Conservation (phyloP, 2,113 vertebrate species). For the Oplegnathus fasciatus region DNA sequence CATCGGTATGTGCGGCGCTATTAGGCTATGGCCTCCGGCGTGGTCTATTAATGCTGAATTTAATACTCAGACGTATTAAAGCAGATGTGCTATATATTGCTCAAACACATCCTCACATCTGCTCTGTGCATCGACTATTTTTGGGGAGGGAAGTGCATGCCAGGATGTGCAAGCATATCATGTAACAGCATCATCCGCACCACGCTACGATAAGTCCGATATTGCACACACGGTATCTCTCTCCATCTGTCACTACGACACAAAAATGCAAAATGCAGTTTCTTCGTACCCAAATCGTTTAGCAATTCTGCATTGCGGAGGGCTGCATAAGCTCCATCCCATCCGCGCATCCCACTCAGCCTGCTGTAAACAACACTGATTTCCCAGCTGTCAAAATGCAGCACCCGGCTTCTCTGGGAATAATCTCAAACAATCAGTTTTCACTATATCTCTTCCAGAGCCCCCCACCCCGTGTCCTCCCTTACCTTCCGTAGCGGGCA, state of each 20-base stretch:
- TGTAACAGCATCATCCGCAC: constrained; percentile 42
- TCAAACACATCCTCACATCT: constrained; percentile 4
- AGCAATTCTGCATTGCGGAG: constrained; percentile 80
- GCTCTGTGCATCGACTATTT: constrained; percentile 28
- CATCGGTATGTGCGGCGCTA: constrained; percentile 53
- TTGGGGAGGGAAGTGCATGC: constrained; percentile 37
- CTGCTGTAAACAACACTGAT: constrained; percentile 69
- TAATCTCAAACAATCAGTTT: neutral
- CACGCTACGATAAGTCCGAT: constrained; percentile 34
- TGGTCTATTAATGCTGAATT: constrained; percentile 16
- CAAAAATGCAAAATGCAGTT: neutral
- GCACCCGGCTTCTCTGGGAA: constrained; percentile 22
- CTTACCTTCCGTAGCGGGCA: constrained; percentile 78
- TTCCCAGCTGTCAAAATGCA: constrained; percentile 66
- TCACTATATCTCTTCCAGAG: neutral
- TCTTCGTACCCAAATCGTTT: constrained; percentile 1
- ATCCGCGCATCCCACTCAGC: constrained; percentile 54
- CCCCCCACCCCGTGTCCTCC: constrained; percentile 56
- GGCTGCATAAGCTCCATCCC: constrained; percentile 48
- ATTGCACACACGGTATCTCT: constrained; percentile 4
- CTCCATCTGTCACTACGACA: constrained; percentile 10
- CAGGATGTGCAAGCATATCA: constrained; percentile 53
- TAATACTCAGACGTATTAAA: neutral
- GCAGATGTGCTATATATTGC: neutral
- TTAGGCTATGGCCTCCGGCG: constrained; percentile 38